These are phyloP conservation scores for Caenorhabditis sp. DNA, from an alignment of 2,888 invertebrate genomes.

Conservation along the genomic window DNA sequence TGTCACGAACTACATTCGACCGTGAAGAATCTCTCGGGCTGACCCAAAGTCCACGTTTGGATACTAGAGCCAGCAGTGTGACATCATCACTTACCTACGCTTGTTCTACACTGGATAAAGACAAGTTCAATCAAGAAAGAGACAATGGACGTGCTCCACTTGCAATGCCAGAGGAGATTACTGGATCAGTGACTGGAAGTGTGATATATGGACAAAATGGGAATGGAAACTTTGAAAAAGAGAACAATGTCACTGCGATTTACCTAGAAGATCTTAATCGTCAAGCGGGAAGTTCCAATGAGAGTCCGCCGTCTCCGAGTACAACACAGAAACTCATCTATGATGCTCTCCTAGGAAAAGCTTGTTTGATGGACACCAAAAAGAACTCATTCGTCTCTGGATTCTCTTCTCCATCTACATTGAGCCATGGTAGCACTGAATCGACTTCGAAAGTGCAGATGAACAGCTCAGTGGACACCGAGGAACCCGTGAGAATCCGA, in stretches of 20 bases:
- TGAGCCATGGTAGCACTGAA: conserved; percentile 47
- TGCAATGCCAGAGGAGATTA: conserved; percentile 77
- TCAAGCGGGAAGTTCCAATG: conserved; percentile 13
- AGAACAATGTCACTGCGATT: conserved; percentile 48
- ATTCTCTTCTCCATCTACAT: conserved; percentile 45
- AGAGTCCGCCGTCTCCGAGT: conserved; percentile 69
- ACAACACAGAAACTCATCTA: conserved; percentile 67
- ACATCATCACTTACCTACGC: conserved; percentile 69
- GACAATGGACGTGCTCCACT: conserved; percentile 73
- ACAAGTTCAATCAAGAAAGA: conserved; percentile 23
- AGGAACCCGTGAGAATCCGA: conserved; percentile 49
- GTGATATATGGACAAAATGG: conserved; percentile 21
- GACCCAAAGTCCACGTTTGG: conserved; percentile 54
- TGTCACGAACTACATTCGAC: conserved; percentile 57
- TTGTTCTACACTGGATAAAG: conserved; percentile 73
- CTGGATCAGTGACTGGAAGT: conserved; percentile 54
- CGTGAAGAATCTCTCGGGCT: conserved; percentile 68
- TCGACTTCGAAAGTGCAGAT: conserved; percentile 54
- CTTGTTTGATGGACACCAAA: conserved; percentile 32
- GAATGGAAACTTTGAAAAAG: conserved; percentile 33
- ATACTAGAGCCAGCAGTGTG: conserved; percentile 66
- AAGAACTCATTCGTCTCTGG: conserved; percentile 36
- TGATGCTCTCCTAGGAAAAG: conserved; percentile 50
- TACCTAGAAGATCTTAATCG: conserved; percentile 27
- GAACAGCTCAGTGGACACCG: conserved; percentile 33